Base-by-base conservation (phyloP, 2,888 invertebrate species). In the Pammene fasciana region DNA sequence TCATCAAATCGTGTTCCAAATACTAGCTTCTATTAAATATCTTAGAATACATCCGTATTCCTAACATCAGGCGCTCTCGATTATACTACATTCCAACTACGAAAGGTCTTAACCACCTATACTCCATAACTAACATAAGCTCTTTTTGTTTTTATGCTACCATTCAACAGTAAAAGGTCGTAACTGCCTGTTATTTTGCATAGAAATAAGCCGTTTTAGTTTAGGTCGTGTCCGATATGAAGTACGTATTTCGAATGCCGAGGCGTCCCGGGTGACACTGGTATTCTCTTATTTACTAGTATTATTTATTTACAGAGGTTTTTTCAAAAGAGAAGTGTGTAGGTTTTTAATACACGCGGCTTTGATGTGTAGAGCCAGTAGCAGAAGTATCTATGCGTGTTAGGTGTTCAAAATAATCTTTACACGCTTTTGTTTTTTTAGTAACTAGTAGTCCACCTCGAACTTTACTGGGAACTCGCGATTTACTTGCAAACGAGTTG, bases 211-310 rank as follows among this genome's bases (percentile, higher is more conserved):
- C n/a, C 38, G 13, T 38, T 61, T 38, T 1, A 10, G 11, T 61
- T 4, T 5, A 18, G 16, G 8, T 1, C 9, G 48, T 1, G 13
- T 16, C 7, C 18, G 18, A 61, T 61, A 61, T 61, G 61, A 61
- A 61, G 50, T 61, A 61, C 61, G 61, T 38, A 61, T 50, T 50
- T 50, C 8, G 46, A 38, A 61, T 61, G 38, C 61, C 61, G 18
- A 13, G 8, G 48, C 61, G 61, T 61, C 38, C 16, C 8, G 36
- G 36, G 36, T 7, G 61, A 38, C 59, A 13, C 14, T 8, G 61
- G 46, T 48, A 60, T 60, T 36, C 48, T 5, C 16, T 61, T 61
- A 61, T 48, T 61, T 61, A 38, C 50, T 34, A 59, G 26, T 57
- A 41, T 57, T 59, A 59, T 59, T 57, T 59, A 14, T 57, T 57